Evolutionary conservation across 2,797 vertebrate species (phyloP), one percentile per base, ranked within the genome.

Genomic region (Choloepus didactylus): DNA sequence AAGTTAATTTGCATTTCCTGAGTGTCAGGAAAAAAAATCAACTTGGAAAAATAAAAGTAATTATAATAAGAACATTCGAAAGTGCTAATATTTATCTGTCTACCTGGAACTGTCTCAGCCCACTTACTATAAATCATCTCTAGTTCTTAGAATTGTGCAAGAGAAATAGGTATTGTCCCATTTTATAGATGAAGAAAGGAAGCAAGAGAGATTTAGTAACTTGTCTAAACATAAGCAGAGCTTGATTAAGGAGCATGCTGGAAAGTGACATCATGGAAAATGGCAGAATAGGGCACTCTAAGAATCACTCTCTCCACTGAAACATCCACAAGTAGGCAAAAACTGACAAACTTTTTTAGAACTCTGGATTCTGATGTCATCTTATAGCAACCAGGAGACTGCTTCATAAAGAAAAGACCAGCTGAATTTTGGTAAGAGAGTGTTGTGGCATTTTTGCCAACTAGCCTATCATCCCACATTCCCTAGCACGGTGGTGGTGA

Each of bases 101-200:
- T 66, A 89, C 11, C 19, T 70, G 8, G 67, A 83, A 76, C 81
- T 93, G 9, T 81, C 64, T 75, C 44, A 72, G 21, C 38, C 60
- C 70, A 9, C 27, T 54, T 69, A 79, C 59, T 25, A 38, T 23
- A 56, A 56, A 15, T 46, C 35, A 44, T 88, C 59, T 95, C 81
- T 94, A 62, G 60, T 85, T 95, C 62, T 92, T 41, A 29, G 29
- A 81, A 6, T 64, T 79, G 25, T 84, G 2, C 1, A 85, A 75
- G 62, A 77, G 82, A 90, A 92, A 62, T 95, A 25, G 1, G 0
- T 86, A 70, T 67, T 86, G 21, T 83, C 27, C 44, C 18, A 44
- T 75, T 81, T 82, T 86, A 70, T 90, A 90, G 80, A 60, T 21
- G 81, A 88, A 19, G 6, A 91, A 73, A 7, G 94, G 76, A 96